phyloP scores from a whole-genome alignment of 2,113 vertebrate genomes.

The Salminus brasiliensis region DNA sequence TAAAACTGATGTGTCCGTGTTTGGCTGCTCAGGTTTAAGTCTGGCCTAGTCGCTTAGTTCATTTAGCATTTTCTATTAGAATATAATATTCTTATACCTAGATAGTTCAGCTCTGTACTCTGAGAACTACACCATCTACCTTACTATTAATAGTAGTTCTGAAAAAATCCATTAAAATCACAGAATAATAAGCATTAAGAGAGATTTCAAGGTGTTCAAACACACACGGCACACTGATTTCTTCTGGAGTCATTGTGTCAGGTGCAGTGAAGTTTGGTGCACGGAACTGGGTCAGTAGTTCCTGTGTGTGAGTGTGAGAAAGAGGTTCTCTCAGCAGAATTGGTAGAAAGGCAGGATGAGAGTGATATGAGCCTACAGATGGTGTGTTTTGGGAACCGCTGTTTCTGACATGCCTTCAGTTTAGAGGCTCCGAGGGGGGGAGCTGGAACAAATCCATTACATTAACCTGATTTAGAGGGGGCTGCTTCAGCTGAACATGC shows the following conservation, averaged over 20 bases:
- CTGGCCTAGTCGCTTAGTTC: too few species aligned
- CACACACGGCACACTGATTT: neutral
- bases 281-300: neutral
- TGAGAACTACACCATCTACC: too few species aligned
- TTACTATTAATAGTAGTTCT: too few species aligned
- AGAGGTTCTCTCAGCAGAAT: neutral
- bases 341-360: constrained; percentile 2
- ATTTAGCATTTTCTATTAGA: too few species aligned
- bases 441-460: constrained; percentile 57
- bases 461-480: constrained; percentile 54
- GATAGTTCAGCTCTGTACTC: too few species aligned
- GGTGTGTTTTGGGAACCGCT: constrained; percentile 62
- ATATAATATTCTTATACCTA: too few species aligned
- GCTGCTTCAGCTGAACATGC: constrained; percentile 43
- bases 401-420: constrained; percentile 33
- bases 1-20: too few species aligned
- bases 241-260: neutral
- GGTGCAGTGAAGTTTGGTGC: neutral
- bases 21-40: too few species aligned
- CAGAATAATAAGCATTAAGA: neutral
- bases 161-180: neutral
- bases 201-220: neutral
- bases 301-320: constrained; percentile 10
- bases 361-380: constrained; percentile 63
- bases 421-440: constrained; percentile 37